phyloP scores from a whole-genome alignment of 2,888 invertebrate genomes.

The Trichogramma dendrolimi region DNA sequence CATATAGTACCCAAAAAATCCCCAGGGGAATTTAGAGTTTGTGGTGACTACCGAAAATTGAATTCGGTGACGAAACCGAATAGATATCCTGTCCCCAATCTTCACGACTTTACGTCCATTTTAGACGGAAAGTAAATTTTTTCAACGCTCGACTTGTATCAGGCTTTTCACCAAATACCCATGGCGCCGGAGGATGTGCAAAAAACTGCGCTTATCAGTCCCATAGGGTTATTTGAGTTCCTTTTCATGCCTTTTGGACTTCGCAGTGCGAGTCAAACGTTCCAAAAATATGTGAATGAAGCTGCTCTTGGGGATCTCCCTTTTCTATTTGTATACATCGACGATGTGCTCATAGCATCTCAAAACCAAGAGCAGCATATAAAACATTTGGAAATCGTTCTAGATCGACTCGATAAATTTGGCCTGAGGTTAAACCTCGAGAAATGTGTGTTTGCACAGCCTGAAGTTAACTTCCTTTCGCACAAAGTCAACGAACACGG shows the following conservation, averaged over 20 bases:
- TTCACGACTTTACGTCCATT: no score
- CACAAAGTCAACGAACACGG: constrained; percentile 13
- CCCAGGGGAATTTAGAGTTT: no score
- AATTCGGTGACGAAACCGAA: no score
- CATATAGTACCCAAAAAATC: no score
- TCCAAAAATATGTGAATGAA: constrained; percentile 13
- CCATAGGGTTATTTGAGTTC: constrained; percentile 20
- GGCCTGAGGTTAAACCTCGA: constrained; percentile 15
- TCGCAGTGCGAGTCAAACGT: constrained; percentile 16
- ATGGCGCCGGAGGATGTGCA: no score
- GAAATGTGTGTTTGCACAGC: constrained; percentile 19
- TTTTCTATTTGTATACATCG: constrained; percentile 19
- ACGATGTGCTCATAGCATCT: constrained; percentile 19
- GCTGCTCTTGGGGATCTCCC: constrained; percentile 12
- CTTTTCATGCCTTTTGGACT: constrained; percentile 16
- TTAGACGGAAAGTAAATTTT: no score
- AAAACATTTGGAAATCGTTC: constrained; percentile 10
- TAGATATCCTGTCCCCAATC: no score
- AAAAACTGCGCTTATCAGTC: constrained; percentile 22
- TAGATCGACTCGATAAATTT: constrained; percentile 8
- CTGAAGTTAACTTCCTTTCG: constrained; percentile 12
- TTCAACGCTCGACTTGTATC: no score
- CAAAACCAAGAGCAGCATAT: constrained; percentile 10
- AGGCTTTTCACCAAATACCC: no score
- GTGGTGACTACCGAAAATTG: no score